Conservation (phyloP, 2,797 vertebrate genomes). For the Darevskia mixta region DNA sequence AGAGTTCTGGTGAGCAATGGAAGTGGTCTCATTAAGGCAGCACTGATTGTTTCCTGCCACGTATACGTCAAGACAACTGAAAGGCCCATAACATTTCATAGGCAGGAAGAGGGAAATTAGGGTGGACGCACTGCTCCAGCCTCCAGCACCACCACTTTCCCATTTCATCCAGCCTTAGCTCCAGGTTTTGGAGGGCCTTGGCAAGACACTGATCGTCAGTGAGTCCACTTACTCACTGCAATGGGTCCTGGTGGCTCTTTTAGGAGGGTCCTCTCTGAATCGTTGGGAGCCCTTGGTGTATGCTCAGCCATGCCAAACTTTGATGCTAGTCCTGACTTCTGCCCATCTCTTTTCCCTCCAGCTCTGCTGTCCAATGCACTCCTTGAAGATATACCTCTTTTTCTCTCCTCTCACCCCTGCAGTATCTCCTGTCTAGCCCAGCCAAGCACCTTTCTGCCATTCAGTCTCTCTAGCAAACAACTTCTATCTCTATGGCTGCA, state of each 20-base stretch:
- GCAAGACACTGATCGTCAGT: too few species aligned
- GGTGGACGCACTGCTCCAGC: background rate
- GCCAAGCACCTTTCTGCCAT: background rate
- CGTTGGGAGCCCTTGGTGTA: too few species aligned
- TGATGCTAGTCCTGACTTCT: too few species aligned
- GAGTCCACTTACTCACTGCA: too few species aligned
- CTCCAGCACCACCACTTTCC: background rate
- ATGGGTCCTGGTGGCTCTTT: too few species aligned
- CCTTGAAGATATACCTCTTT: background rate
- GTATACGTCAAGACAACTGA: background rate
- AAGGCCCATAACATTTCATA: background rate
- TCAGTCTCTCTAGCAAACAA: background rate
- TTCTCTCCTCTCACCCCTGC: background rate
- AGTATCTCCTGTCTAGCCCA: background rate
- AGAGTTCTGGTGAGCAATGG: conserved; percentile 91
- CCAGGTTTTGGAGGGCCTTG: too few species aligned
- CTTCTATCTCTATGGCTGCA: too few species aligned
- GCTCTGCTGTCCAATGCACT: background rate
- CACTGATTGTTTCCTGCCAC: background rate
- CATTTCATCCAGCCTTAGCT: too few species aligned
- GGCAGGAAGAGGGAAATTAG: background rate
- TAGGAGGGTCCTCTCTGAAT: too few species aligned
- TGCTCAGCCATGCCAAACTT: too few species aligned
- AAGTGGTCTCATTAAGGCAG: background rate
- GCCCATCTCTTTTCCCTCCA: background rate